Evolutionary conservation across 2,888 invertebrate genomes (phyloP), one percentile per base, ranked within the genome.

Genomic region (Drosophila barbarae): DNA sequence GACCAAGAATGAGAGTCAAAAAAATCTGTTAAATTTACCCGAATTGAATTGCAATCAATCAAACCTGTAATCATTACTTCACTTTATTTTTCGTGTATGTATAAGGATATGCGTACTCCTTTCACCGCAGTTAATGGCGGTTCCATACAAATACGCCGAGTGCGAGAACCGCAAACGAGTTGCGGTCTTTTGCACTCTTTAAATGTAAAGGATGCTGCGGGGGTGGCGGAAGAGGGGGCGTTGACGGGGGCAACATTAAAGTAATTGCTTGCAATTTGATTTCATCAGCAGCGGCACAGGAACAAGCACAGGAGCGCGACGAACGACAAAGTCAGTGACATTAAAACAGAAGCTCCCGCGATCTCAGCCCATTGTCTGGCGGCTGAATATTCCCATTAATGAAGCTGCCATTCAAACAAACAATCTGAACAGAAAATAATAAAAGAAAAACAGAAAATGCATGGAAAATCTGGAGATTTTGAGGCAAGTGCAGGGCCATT

Each of bases 331-430:
- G 66, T 44, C 32, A 44, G 42, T 12, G 41, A 46, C 36, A 65
- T 50, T 26, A 51, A 65, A 30, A 32, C 53, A 44, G 50, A 44
- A 21, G 32, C 18, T 36, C 18, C 51, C 13, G 26, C 13, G 26
- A 49, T 41, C 65, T 41, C 41, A 26, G 8, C n/a, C 53, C 42
- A 65, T 65, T 63, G 66, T 65, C 61, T 44, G 63, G 13, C 65
- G 50, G 56, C 50, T 61, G 64, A 59, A 66, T 72, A 65, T 76
- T 65, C 71, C 58, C 73, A 81, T 85, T 85, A 85, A 81, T 81
- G 86, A 81, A 85, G 76, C 86, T 78, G 82, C 71, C 86, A 81
- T 81, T 85, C 82, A 85, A 50, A 69, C 71, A 66, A 68, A 55
- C 44, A 57, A 63, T 60, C 63, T 38, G 39, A 4, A 41, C 46